Percentiles rank a stretch among this genome's conserved stretches.
Evolutionary conservation across 2,113 vertebrate genomes (phyloP).

Genomic region (Zosterops pallidus): DNA sequence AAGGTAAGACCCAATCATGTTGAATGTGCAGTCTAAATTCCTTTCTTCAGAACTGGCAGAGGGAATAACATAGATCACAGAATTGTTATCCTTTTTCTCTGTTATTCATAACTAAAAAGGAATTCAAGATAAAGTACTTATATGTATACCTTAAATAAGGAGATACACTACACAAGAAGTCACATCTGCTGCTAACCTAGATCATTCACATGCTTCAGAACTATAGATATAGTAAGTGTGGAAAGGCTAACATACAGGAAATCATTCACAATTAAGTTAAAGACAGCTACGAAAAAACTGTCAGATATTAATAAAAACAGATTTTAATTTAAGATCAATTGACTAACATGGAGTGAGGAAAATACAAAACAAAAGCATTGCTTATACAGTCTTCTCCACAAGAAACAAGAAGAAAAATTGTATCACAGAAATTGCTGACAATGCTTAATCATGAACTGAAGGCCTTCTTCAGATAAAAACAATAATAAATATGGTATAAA

Average conservation of each 20-base stretch:
- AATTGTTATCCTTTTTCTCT: not conserved
- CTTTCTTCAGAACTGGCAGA: not conserved
- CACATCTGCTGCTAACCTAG: not conserved
- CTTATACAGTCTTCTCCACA: not conserved
- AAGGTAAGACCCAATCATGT: not conserved
- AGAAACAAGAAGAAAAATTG: not conserved
- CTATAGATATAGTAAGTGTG: not conserved
- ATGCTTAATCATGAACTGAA: not conserved
- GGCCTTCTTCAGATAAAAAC: not conserved
- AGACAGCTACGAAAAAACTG: not conserved
- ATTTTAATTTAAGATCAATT: not conserved
- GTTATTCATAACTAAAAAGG: not conserved
- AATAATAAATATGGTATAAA: not conserved
- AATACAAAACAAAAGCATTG: not conserved
- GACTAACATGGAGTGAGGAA: not conserved
- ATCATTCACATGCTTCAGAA: not conserved
- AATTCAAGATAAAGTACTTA: not conserved
- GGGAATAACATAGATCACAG: not conserved
- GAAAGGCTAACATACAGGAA: not conserved
- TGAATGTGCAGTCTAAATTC: not conserved
- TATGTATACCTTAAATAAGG: not conserved
- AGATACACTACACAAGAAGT: not conserved
- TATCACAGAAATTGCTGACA: not conserved
- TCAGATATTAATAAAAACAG: not conserved
- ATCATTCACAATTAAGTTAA: not conserved